A percentile compares a stretch with the other conserved stretches of the same genome.
Evolutionary conservation across 1,140 invertebrate genomes (phyloP).

Genomic region (Homalodisca vitripennis): DNA sequence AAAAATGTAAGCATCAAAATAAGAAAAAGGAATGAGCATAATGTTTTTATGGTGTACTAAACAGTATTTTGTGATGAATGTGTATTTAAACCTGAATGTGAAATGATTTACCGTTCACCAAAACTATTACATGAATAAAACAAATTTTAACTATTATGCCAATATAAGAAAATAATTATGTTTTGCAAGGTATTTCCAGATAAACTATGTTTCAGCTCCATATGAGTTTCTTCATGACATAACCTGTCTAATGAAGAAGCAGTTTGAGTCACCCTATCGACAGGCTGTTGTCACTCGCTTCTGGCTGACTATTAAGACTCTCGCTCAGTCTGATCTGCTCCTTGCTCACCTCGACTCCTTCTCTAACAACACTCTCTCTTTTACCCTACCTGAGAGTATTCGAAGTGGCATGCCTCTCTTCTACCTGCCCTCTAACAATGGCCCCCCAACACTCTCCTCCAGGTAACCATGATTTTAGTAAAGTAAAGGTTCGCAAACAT

Average conservation of each 20-base stretch:
- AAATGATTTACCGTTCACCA: too few species aligned
- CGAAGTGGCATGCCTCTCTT: slow-evolving; percentile 74
- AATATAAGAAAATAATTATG: too few species aligned
- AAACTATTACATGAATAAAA: too few species aligned
- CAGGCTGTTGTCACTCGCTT: slow-evolving; percentile 69
- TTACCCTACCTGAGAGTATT: slow-evolving; percentile 70
- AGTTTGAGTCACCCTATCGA: slow-evolving; percentile 65
- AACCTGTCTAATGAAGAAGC: slow-evolving; percentile 67
- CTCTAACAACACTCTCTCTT: slow-evolving; percentile 61
- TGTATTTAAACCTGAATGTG: slow-evolving; percentile 24
- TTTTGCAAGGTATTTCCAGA: too few species aligned
- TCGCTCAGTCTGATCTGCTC: slow-evolving; percentile 67
- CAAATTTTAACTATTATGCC: too few species aligned
- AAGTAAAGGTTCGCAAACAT: too few species aligned
- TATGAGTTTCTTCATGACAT: slow-evolving; percentile 83
- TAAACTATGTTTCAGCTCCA: slow-evolving; percentile 58
- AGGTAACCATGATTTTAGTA: slow-evolving; percentile 48
- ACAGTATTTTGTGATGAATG: slow-evolving; percentile 34
- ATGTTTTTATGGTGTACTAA: too few species aligned
- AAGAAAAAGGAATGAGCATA: too few species aligned
- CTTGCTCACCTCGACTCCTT: slow-evolving; percentile 74
- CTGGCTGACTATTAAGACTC: slow-evolving; percentile 61
- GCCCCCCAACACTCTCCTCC: slow-evolving; percentile 51
- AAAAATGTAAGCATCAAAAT: too few species aligned
- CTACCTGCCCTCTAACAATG: slow-evolving; percentile 57